Conservation (phyloP, 2,888 invertebrate species). For the Amiota minor region DNA sequence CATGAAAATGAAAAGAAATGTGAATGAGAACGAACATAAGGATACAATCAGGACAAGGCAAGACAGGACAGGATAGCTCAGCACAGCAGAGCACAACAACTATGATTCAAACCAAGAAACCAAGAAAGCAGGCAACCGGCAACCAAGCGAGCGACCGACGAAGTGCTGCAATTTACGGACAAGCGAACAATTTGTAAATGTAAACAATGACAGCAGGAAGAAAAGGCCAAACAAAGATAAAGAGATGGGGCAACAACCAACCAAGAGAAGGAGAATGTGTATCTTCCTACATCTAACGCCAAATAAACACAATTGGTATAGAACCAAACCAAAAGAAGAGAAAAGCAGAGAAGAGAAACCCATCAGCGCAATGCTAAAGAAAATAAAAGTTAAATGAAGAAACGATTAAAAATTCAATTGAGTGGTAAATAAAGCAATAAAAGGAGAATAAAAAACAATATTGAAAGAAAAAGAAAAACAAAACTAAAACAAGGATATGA, state of each 20-base stretch:
- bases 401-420: slow-evolving; percentile 69
- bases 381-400: slow-evolving; percentile 57
- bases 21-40: slow-evolving; percentile 1
- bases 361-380: slow-evolving; percentile 8
- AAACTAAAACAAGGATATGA: slow-evolving; percentile 2
- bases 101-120: not conserved
- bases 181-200: slow-evolving; percentile 67
- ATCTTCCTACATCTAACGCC: not conserved
- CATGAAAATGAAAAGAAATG: not conserved
- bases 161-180: slow-evolving; percentile 61
- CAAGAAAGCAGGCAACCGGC: not conserved
- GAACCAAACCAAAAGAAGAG: not conserved
- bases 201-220: slow-evolving; percentile 24
- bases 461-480: not conserved
- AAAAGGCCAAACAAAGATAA: not conserved
- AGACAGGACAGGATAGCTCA: not conserved
- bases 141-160: not conserved
- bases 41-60: slow-evolving; percentile 19
- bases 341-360: slow-evolving; percentile 2
- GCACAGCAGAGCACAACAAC: not conserved
- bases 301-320: not conserved
- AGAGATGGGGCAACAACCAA: not conserved
- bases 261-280: not conserved
- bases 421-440: slow-evolving; percentile 53
- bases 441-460: slow-evolving; percentile 16